Conservation (phyloP, 2,797 vertebrate species). For the Enteromius thamalakanensis region DNA sequence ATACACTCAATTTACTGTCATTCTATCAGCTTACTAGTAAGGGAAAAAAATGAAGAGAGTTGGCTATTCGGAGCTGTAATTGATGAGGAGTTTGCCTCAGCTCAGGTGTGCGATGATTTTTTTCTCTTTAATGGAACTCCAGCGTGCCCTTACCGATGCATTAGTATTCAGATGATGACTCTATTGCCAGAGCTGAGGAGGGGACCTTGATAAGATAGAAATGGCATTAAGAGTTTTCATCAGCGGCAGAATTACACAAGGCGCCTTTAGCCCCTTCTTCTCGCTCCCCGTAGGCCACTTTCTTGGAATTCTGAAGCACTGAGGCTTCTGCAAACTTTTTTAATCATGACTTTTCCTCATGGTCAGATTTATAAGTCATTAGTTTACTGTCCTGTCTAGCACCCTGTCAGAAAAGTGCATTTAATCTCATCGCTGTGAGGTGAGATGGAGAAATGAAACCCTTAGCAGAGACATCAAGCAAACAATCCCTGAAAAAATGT, state of each 20-base stretch:
- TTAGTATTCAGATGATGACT: slow-evolving; percentile 72
- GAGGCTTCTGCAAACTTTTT: slow-evolving; percentile 72
- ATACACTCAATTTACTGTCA: slow-evolving; percentile 27
- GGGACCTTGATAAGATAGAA: slow-evolving; percentile 75
- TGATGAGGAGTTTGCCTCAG: slow-evolving; percentile 42
- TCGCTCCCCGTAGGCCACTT: slow-evolving; percentile 37
- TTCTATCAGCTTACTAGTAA: slow-evolving; percentile 35
- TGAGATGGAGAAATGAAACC: slow-evolving; percentile 47
- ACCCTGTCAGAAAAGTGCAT: slow-evolving; percentile 55
- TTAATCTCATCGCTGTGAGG: slow-evolving; percentile 48
- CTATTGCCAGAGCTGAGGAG: slow-evolving; percentile 64
- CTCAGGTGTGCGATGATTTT: slow-evolving; percentile 37
- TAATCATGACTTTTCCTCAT: slow-evolving; percentile 71
- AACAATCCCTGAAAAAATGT: slow-evolving; percentile 23
- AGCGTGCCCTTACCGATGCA: slow-evolving; percentile 59
- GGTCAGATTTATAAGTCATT: slow-evolving; percentile 75
- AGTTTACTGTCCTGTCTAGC: slow-evolving; percentile 68
- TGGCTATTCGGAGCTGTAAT: slow-evolving; percentile 31
- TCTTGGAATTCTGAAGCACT: slow-evolving; percentile 63
- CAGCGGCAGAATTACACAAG: slow-evolving; percentile 71
- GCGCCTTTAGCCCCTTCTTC: slow-evolving; percentile 58
- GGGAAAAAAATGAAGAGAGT: slow-evolving; percentile 43
- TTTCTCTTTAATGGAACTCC: slow-evolving; percentile 54
- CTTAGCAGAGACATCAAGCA: not conserved
- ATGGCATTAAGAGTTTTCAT: slow-evolving; percentile 75